These are phyloP conservation scores for Tuberolachnus salignus DNA, from an alignment of 2,888 invertebrate genomes.

Conservation along the genomic window DNA sequence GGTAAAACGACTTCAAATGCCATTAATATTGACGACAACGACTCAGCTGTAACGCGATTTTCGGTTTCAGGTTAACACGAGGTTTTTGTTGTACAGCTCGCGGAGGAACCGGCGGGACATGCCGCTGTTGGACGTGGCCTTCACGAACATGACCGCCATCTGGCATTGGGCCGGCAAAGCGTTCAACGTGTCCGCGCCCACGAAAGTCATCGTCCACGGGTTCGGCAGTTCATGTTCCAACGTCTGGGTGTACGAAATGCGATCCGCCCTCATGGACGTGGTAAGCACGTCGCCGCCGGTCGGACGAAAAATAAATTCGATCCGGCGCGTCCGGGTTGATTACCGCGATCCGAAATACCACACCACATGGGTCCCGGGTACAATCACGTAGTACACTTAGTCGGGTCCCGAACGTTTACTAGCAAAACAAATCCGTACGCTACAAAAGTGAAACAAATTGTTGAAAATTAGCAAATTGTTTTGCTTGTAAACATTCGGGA, in stretches of 20 bases:
- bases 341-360: no score
- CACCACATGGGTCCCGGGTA: no score
- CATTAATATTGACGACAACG: no score
- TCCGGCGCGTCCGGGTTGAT: no score
- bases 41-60: no score
- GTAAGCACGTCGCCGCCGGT: constrained; percentile 68
- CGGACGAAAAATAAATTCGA: no score
- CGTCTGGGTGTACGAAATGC: constrained; percentile 93
- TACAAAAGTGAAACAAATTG: no score
- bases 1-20: constrained; percentile 63
- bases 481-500: no score
- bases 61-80: constrained; percentile 56
- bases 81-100: constrained; percentile 61
- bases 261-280: constrained; percentile 86
- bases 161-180: constrained; percentile 71
- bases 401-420: no score
- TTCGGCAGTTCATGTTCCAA: constrained; percentile 90
- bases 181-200: constrained; percentile 71
- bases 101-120: constrained; percentile 67
- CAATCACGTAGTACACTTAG: no score
- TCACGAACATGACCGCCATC: constrained; percentile 74
- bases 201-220: constrained; percentile 84
- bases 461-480: no score
- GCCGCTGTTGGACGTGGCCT: constrained; percentile 74
- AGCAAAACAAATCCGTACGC: no score